A percentile compares a stretch with the other conserved stretches of the same genome.
phyloP scores from a whole-genome alignment of 1,140 invertebrate genomes.

The Acromyrmex echinatior region DNA sequence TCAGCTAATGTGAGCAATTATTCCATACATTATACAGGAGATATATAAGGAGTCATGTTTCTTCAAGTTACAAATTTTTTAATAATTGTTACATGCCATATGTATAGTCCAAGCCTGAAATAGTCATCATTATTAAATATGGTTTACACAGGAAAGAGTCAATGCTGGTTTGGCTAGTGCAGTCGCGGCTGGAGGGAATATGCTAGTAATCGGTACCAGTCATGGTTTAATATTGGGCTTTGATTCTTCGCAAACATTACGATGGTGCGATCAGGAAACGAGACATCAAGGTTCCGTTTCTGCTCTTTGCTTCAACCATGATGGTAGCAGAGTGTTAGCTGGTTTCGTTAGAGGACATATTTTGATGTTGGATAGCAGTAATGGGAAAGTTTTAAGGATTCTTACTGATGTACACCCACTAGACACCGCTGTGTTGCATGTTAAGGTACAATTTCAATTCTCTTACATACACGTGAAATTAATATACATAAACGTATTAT shows the following conservation, averaged over 20 bases:
- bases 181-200: slow-evolving; percentile 91
- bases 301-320: slow-evolving; percentile 94
- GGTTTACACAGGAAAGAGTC: slow-evolving; percentile 91
- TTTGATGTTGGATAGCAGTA: slow-evolving; percentile 93
- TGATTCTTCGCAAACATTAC: slow-evolving; percentile 93
- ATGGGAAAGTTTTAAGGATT: slow-evolving; percentile 92
- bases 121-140: slow-evolving; percentile 17
- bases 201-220: slow-evolving; percentile 96
- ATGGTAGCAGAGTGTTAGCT: slow-evolving; percentile 94
- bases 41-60: neutral
- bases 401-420: slow-evolving; percentile 95
- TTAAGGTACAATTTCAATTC: slow-evolving; percentile 89
- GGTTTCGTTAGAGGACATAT: slow-evolving; percentile 95
- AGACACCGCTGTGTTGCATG: slow-evolving; percentile 94
- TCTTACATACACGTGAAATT: neutral
- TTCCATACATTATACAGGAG: neutral
- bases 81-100: neutral
- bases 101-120: slow-evolving; percentile 14
- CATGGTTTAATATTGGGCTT: slow-evolving; percentile 97
- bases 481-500: no score
- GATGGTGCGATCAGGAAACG: slow-evolving; percentile 93
- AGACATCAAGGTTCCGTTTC: slow-evolving; percentile 94
- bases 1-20: slow-evolving; percentile 90
- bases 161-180: slow-evolving; percentile 96
- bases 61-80: slow-evolving; percentile 47